Conservation (phyloP, 2,888 invertebrate genomes). For the Macrophya alboannulata region DNA sequence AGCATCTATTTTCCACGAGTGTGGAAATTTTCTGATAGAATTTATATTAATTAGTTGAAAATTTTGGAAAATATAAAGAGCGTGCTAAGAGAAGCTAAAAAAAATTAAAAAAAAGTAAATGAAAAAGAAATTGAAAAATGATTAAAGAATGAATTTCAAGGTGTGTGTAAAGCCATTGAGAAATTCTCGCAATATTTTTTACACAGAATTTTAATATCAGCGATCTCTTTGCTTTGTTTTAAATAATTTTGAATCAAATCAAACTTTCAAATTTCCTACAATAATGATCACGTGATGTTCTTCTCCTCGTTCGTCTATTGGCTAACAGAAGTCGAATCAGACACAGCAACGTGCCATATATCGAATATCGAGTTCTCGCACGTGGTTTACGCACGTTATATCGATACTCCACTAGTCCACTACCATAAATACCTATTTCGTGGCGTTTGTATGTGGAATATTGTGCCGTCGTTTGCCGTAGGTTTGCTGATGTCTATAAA, state of each 20-base stretch:
- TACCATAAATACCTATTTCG: background rate
- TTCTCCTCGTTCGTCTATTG: background rate
- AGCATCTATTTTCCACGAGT: too few relatives aligned
- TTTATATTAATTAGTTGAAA: too few relatives aligned
- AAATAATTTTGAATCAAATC: background rate
- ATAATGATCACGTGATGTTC: constrained; percentile 45
- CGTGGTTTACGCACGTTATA: background rate
- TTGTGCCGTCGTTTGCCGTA: background rate
- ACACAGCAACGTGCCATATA: constrained; percentile 61
- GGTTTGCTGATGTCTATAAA: constrained; percentile 67
- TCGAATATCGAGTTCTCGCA: constrained; percentile 45
- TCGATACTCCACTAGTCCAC: background rate
- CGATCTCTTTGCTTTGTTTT: background rate
- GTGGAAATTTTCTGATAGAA: too few relatives aligned
- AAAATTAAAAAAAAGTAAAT: too few relatives aligned
- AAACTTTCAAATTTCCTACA: background rate
- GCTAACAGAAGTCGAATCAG: constrained; percentile 60
- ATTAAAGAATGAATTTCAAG: background rate
- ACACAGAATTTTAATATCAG: background rate
- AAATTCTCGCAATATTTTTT: background rate
- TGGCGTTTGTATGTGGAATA: constrained; percentile 14
- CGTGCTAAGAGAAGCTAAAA: background rate
- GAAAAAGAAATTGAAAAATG: background rate
- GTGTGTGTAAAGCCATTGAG: background rate
- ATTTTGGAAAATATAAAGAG: background rate